These are phyloP conservation scores for Anolis carolinensis DNA, from an alignment of 2,113 vertebrate species.

Conservation along the genomic window DNA sequence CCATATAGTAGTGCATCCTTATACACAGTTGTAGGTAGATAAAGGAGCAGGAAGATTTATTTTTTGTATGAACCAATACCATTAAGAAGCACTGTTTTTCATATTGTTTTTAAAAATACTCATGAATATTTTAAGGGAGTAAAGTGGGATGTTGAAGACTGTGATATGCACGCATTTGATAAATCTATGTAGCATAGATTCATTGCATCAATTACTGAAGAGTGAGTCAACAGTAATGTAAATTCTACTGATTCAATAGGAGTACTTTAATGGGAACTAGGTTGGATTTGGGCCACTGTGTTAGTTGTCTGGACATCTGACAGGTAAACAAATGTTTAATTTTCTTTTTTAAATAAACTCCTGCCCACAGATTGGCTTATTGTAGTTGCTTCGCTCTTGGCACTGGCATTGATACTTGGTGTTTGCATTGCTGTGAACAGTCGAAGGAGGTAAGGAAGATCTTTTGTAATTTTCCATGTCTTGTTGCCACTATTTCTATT, in stretches of 20 bases:
- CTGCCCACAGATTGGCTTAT: slow-evolving; percentile 68
- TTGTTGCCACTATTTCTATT: not conserved
- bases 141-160: not conserved
- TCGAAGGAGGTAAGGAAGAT: slow-evolving; percentile 62
- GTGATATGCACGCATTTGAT: too few relatives aligned
- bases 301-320: not conserved
- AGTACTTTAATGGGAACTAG: too few relatives aligned
- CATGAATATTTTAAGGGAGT: not conserved
- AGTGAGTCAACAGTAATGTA: too few relatives aligned
- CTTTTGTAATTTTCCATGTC: not conserved
- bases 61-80: not conserved
- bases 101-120: not conserved
- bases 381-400: slow-evolving; percentile 59
- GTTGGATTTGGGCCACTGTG: not conserved
- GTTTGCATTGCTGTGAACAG: slow-evolving; percentile 70
- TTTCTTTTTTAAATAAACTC: not conserved
- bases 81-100: not conserved
- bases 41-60: not conserved
- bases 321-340: rapidly evolving
- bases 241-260: too few relatives aligned
- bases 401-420: slow-evolving; percentile 56
- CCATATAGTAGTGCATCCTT: not conserved
- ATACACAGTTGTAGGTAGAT: not conserved
- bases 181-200: too few relatives aligned
- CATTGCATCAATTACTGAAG: too few relatives aligned